Evolutionary conservation across 2,888 invertebrate species (phyloP), one percentile per base, ranked within the genome.

Genomic region (Heliconius ethilla): DNA sequence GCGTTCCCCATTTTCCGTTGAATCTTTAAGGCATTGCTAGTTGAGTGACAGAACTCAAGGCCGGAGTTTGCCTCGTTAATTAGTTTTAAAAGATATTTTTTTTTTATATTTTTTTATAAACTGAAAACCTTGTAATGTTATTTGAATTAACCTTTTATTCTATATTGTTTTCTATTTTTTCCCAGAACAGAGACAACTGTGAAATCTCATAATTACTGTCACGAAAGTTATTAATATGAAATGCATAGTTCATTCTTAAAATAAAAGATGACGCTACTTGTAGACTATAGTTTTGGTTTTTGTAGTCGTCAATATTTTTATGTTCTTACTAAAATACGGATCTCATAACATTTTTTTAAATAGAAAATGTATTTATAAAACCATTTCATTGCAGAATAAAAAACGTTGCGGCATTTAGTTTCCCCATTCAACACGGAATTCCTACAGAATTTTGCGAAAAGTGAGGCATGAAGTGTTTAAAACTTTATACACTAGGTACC

Each of bases 241-340:
- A 69, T 25, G 11, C 1, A 25, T 69, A 29, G 40, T 65, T 78
- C 22, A 13, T 55, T 15, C 25, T 55, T 29, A 1, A 25, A 29
- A 62, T 51, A 67, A 67, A 66, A 78, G 79, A 76, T 74, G 73
- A 70, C 75, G 67, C 40, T 63, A 55, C 40, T 40, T 59, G n/a
- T n/a, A 59, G 51, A 22, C 10, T 59, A 18, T 51, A 59, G 3
- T 59, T n/a, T 63, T 63, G 6, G 63, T 27, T 63, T 59, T n/a
- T 10, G 59, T 3, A 22, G 59, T 51, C 51, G 18, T 51, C 18
- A 59, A 59, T 59, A 59, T 51, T 51, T 7, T 51, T 40, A 40
- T 40, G 40, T 40, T 40, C 40, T 40, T 51, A 51, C 7, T 22
- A 51, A 51, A 6, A 18, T 1, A 18, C 7, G 51, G 18, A 22